phyloP scores from a whole-genome alignment of 1,140 invertebrate species.

The Drosophila elegans region DNA sequence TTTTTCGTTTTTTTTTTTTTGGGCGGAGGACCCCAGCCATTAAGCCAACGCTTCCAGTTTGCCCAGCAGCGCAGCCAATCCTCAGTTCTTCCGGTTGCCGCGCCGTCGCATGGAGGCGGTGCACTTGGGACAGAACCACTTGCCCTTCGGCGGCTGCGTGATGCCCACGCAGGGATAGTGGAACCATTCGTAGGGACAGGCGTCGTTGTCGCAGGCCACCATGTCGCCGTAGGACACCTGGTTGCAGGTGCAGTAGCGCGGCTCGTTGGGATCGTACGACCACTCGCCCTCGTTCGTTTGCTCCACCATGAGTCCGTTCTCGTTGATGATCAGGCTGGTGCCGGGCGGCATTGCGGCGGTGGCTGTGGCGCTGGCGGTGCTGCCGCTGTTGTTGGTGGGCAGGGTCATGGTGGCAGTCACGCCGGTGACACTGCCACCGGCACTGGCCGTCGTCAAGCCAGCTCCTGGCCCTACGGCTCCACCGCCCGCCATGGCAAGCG shows the following conservation, averaged over 20 bases:
- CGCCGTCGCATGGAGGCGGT: conserved; percentile 95
- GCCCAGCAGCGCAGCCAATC: conserved; percentile 17
- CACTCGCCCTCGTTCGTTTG: conserved; percentile 89
- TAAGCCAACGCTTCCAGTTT: no score
- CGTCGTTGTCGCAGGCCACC: conserved; percentile 99
- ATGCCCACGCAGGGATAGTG: conserved; percentile 99
- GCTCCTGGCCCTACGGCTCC: not conserved
- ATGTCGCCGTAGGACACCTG: conserved; percentile 99
- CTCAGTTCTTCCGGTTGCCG: conserved; percentile 90
- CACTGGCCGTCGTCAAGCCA: not conserved
- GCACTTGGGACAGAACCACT: conserved; percentile 99
- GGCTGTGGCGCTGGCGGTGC: not conserved
- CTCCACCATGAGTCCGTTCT: conserved; percentile 84
- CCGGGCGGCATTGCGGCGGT: conserved; percentile 25
- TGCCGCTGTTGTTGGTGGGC: not conserved
- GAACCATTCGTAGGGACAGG: conserved; percentile 99
- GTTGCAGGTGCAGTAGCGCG: conserved; percentile 98
- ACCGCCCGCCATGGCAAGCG: conserved; percentile 13
- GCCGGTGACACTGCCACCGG: conserved; percentile 7
- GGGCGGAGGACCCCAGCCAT: no score
- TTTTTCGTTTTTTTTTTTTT: no score
- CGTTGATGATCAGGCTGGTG: conserved; percentile 61
- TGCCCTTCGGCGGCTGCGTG: conserved; percentile 97
- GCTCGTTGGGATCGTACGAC: conserved; percentile 96
- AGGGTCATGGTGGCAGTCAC: conserved; percentile 24